Conservation (phyloP, 2,113 vertebrate genomes). For the Mirza zaza region DNA sequence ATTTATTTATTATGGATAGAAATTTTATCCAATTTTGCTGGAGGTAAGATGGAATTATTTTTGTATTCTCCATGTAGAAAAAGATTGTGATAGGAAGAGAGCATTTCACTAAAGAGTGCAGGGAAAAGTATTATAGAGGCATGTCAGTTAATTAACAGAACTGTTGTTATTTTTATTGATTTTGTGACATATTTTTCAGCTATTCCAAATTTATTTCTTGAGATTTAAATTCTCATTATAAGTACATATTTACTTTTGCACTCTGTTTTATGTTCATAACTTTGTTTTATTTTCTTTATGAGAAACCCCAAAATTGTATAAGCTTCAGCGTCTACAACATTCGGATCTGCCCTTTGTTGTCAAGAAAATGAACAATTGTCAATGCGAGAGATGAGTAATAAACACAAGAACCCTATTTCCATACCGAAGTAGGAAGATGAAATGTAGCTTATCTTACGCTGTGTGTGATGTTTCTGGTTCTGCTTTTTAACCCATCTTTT, state of each 20-base stretch:
- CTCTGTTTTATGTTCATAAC: neutral
- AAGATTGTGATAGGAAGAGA: neutral
- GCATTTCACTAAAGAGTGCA: neutral
- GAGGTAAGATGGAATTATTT: neutral
- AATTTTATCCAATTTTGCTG: neutral
- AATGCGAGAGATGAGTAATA: neutral
- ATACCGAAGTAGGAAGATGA: neutral
- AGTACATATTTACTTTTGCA: neutral
- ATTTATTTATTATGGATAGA: neutral
- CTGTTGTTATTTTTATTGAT: neutral
- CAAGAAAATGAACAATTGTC: neutral
- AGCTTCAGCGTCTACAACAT: neutral
- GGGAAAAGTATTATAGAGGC: neutral
- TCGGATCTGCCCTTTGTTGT: neutral
- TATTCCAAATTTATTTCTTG: neutral
- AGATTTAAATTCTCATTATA: neutral
- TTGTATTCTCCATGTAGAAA: constrained; percentile 14
- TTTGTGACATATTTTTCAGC: neutral
- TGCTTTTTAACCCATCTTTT: neutral
- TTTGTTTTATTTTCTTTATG: constrained; percentile 10
- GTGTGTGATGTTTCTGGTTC: neutral
- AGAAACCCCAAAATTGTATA: neutral
- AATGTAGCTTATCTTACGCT: neutral
- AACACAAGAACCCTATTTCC: neutral
- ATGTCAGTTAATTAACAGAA: neutral